Percentiles rank a stretch among this genome's conserved stretches.
Conservation (phyloP, 2,888 invertebrate genomes). For the Protodeltote pygarga region DNA sequence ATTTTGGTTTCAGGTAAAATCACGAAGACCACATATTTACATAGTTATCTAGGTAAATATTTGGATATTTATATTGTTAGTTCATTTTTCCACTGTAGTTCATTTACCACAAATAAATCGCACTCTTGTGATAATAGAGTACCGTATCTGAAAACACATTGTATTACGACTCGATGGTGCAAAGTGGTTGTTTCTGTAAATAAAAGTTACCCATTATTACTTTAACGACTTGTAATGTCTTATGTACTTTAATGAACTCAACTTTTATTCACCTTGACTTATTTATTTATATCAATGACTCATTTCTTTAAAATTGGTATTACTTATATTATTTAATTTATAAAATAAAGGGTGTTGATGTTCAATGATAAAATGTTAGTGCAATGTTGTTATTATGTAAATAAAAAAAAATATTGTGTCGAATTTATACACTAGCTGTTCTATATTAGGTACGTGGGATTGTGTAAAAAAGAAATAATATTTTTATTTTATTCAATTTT, state of each 20-base stretch:
- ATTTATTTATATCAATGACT: slow-evolving; percentile 49
- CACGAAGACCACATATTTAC: slow-evolving; percentile 19
- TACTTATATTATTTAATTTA: slow-evolving; percentile 31
- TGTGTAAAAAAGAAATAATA: slow-evolving; percentile 54
- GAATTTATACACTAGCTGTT: slow-evolving; percentile 60
- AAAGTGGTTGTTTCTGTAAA: slow-evolving; percentile 64
- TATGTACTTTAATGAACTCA: slow-evolving; percentile 37
- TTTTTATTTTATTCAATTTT: slow-evolving; percentile 58
- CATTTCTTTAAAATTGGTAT: slow-evolving; percentile 38
- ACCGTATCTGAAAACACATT: slow-evolving; percentile 48
- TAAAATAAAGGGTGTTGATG: slow-evolving; percentile 22
- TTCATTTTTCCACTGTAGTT: slow-evolving; percentile 45
- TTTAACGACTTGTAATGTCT: slow-evolving; percentile 33
- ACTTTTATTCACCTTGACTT: slow-evolving; percentile 42
- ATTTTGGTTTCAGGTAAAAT: slow-evolving; percentile 40
- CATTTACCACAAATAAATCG: slow-evolving; percentile 46
- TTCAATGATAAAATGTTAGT: slow-evolving; percentile 43
- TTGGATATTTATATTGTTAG: slow-evolving; percentile 39
- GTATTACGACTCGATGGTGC: slow-evolving; percentile 32
- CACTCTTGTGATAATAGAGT: slow-evolving; percentile 72
- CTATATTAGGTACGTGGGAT: slow-evolving; percentile 49
- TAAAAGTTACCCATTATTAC: slow-evolving; percentile 62
- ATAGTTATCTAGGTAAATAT: slow-evolving; percentile 36
- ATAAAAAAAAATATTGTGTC: slow-evolving; percentile 59
- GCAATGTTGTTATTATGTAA: slow-evolving; percentile 59